phyloP scores from a whole-genome alignment of 2,888 invertebrate species.

The Vesta saturnalis region DNA sequence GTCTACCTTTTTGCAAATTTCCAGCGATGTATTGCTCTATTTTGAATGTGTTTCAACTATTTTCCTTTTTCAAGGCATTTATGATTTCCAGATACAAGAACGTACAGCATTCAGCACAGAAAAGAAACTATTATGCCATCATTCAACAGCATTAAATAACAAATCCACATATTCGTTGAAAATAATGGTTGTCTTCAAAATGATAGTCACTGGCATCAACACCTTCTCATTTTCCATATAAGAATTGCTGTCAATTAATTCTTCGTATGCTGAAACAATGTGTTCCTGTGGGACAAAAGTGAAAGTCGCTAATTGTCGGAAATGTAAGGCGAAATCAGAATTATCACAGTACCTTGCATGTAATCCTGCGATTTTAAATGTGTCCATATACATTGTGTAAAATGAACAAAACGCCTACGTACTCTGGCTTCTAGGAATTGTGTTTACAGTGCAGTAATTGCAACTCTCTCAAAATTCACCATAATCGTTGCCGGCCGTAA shows the following conservation, averaged over 20 bases:
- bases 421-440: not conserved
- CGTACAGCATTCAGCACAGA: too few species aligned
- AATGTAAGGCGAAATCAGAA: conserved; percentile 27
- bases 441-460: not conserved
- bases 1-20: not conserved
- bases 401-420: too few species aligned
- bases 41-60: not conserved
- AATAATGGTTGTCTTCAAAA: too few species aligned
- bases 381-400: not conserved
- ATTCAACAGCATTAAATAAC: too few species aligned
- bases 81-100: too few species aligned
- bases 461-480: too few species aligned
- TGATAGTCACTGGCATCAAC: not conserved
- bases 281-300: conserved; percentile 24
- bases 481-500: too few species aligned
- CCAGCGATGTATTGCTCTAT: not conserved
- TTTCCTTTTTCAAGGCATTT: not conserved
- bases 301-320: conserved; percentile 18
- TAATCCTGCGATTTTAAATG: not conserved
- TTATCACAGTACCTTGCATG: not conserved
- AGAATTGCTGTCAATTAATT: conserved; percentile 11
- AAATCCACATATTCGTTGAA: too few species aligned
- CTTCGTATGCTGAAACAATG: conserved; percentile 22
- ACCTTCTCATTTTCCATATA: conserved; percentile 18
- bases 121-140: too few species aligned